A percentile compares a stretch with the other conserved stretches of the same genome.
Conservation (phyloP, 2,113 vertebrate species). For the Numida meleagris region DNA sequence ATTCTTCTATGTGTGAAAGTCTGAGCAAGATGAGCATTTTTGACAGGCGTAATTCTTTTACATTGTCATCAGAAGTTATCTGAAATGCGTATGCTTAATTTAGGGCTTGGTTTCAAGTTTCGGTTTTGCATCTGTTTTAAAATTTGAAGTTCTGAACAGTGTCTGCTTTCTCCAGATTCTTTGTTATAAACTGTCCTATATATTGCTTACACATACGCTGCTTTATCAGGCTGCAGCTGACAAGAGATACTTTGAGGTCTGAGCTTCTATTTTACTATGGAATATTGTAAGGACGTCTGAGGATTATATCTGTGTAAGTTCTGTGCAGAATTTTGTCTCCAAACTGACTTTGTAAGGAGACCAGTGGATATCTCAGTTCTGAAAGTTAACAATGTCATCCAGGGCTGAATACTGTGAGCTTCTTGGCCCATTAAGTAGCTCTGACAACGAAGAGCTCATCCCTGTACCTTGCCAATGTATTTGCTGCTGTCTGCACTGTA, state of each 20-base stretch:
- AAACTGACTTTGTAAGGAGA: background rate
- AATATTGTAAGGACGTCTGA: background rate
- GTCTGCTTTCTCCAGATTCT: background rate
- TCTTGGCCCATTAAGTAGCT: background rate
- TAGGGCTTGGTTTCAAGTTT: background rate
- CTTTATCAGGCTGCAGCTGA: background rate
- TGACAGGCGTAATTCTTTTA: background rate
- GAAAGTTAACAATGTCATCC: background rate
- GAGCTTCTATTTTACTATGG: background rate
- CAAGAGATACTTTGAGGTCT: background rate
- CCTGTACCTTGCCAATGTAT: background rate
- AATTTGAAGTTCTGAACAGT: background rate
- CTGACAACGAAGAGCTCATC: background rate
- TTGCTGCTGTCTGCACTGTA: background rate
- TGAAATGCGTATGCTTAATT: background rate
- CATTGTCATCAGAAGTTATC: background rate
- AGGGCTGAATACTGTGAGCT: background rate
- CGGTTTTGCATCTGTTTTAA: constrained; percentile 7
- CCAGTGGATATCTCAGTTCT: background rate
- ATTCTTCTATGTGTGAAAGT: background rate
- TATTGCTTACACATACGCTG: background rate
- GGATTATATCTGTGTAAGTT: background rate
- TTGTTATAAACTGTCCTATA: background rate
- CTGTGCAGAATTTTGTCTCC: background rate
- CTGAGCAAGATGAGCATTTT: background rate